Evolutionary conservation across 2,113 vertebrate species (phyloP).

Genomic region (Naja naja): DNA sequence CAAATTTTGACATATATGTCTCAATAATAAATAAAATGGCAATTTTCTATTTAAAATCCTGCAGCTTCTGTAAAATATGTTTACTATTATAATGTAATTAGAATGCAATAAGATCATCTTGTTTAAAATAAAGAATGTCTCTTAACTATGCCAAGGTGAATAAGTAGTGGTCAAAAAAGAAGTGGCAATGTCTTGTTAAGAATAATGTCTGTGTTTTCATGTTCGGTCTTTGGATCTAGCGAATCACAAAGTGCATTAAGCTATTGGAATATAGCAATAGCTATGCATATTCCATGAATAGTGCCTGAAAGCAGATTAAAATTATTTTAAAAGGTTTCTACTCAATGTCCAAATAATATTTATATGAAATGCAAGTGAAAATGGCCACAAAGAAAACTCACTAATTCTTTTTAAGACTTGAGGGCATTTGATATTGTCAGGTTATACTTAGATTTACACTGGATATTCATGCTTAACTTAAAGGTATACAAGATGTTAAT

Average conservation of each 20-base stretch:
- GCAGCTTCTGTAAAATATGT: neutral
- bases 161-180: conserved; percentile 18
- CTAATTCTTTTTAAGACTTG: conserved; percentile 12
- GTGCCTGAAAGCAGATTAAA: conserved; percentile 60
- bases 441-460: conserved; percentile 5
- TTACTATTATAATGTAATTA: neutral
- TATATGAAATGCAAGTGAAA: neutral
- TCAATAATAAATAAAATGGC: conserved; percentile 9
- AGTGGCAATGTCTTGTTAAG: conserved; percentile 10
- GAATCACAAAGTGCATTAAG: conserved; percentile 71
- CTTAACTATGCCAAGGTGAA: neutral
- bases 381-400: neutral
- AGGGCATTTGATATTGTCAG: conserved; percentile 8
- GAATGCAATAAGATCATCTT: conserved; percentile 6
- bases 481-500: conserved; percentile 25
- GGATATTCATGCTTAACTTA: neutral
- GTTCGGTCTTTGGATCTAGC: conserved; percentile 48
- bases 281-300: conserved; percentile 48
- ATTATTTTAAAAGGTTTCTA: conserved; percentile 32
- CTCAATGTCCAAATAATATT: neutral
- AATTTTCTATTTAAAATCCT: conserved; percentile 5
- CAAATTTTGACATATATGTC: neutral
- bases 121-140: fast-evolving
- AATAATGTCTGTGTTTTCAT: conserved; percentile 10
- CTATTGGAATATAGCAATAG: conserved; percentile 47